These are phyloP conservation scores for Cartodere bifasciata DNA, from an alignment of 2,888 invertebrate species.

Conservation along the genomic window DNA sequence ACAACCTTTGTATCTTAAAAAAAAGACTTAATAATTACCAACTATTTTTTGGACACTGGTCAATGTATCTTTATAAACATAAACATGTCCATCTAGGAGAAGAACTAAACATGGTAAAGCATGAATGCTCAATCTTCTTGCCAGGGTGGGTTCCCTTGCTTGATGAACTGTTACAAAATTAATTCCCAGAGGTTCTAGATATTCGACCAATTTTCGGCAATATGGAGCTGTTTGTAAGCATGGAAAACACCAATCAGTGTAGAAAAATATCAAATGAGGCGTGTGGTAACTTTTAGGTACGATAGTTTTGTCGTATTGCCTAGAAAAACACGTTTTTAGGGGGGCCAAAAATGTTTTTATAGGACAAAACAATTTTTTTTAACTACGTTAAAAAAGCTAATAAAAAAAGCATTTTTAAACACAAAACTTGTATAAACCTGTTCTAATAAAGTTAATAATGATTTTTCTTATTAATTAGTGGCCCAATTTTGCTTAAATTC, in stretches of 20 bases:
- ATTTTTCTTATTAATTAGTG: neutral
- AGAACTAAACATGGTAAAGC: conserved; percentile 72
- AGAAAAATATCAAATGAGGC: conserved; percentile 80
- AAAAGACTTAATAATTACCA: conserved; percentile 52
- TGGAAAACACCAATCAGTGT: conserved; percentile 90
- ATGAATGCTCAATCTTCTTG: conserved; percentile 67
- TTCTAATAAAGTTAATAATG: neutral
- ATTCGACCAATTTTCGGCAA: conserved; percentile 74
- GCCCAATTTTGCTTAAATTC: neutral
- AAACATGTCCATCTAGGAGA: conserved; percentile 70
- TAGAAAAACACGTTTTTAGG: too few relatives aligned
- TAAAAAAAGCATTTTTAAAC: too few relatives aligned
- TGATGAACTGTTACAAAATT: conserved; percentile 75
- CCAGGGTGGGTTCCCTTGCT: conserved; percentile 64
- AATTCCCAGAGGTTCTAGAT: conserved; percentile 74
- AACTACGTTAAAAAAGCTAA: neutral
- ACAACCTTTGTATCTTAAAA: neutral
- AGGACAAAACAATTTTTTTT: neutral
- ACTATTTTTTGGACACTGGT: conserved; percentile 69
- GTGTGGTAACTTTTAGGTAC: conserved; percentile 71
- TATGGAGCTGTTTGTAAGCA: conserved; percentile 81
- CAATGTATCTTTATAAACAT: conserved; percentile 72
- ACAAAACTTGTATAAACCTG: too few relatives aligned
- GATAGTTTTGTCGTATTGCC: conserved; percentile 77
- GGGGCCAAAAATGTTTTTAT: neutral